Base-by-base conservation (phyloP, 2,113 vertebrate genomes). In the Notarius lentiginosus region DNA sequence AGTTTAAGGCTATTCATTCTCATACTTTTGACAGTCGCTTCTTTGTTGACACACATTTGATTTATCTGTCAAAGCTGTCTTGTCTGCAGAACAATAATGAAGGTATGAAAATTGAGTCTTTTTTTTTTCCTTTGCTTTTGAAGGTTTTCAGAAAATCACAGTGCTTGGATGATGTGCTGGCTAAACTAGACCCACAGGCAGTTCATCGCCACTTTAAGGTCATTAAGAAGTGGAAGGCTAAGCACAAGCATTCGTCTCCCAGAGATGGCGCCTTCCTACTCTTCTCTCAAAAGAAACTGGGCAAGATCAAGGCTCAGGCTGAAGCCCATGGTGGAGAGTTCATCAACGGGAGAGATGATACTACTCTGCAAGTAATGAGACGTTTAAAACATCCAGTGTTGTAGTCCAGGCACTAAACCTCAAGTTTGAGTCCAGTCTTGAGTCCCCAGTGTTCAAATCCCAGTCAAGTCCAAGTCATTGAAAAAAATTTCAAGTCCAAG, bases 101-200 rank as follows among this genome's bases (percentile, higher is more conserved):
- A 58, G 24, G 53, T 4, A 56, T 34, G 10, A 63, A 18, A 27
- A 49, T 49, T 10, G 34, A 41, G 15, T 20, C 30, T 41, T 47
- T 18, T 72, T 80, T 49, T 27, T 60, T 47, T 66, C 34, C 9
- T 12, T 22, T 34, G 51, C 9, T 75, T 6, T 60, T 85, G 1
- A 14, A 99, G 98, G 97, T 97, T 5, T 97, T 99, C 87, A 94
- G 94, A 90, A 96, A 95, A 88, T 95, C 95, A 0, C 96, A 97
- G 84, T 94, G 92, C 41, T 92, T 99, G 89, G 96, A 98, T 86
- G 94, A 96, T 90, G 94, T 97, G 76, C 89, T 99, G 83, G 88
- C 94, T 15, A 96, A 91, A 91, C 93, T 98, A 92, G 96, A 98
- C 77, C 91, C 95, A 73, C 87, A 95, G 30, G 93, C 93, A 34